These are phyloP conservation scores for Coremacera marginata DNA, from an alignment of 2,888 invertebrate species.

Conservation along the genomic window DNA sequence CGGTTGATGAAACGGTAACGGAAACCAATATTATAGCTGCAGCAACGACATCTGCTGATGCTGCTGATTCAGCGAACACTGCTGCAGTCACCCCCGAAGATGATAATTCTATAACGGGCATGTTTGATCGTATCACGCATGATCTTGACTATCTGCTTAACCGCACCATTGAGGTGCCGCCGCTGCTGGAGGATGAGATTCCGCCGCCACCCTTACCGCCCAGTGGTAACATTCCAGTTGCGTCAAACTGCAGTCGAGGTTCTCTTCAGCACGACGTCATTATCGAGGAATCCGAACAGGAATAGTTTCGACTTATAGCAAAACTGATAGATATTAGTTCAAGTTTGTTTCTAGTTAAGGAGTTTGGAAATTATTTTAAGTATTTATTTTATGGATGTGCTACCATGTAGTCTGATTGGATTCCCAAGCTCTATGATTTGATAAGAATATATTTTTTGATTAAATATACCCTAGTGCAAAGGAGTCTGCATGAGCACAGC, in stretches of 20 bases:
- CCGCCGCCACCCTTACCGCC: conserved; percentile 54
- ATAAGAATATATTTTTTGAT: too few species aligned
- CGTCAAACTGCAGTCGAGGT: conserved; percentile 23
- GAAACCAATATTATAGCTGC: conserved; percentile 42
- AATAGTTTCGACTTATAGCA: conserved; percentile 43
- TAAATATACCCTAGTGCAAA: too few species aligned
- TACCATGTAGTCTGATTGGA: neutral
- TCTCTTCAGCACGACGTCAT: conserved; percentile 56
- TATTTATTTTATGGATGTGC: conserved; percentile 1
- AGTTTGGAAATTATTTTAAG: neutral
- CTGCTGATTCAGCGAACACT: conserved; percentile 26
- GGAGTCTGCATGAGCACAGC: too few species aligned
- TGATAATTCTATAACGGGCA: conserved; percentile 69
- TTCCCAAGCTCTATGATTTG: neutral
- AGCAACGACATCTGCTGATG: conserved; percentile 44
- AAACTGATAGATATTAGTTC: neutral
- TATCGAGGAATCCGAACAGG: conserved; percentile 55
- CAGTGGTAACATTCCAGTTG: conserved; percentile 41
- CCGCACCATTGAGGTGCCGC: conserved; percentile 70
- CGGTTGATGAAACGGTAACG: conserved; percentile 40
- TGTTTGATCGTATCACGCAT: conserved; percentile 84
- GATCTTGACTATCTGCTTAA: conserved; percentile 86
- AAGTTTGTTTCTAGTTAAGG: neutral
- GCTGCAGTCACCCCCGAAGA: conserved; percentile 41
- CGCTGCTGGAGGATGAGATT: conserved; percentile 47